These are phyloP conservation scores for Syndactyla subalaris DNA, from an alignment of 2,797 vertebrate species.

Conservation along the genomic window DNA sequence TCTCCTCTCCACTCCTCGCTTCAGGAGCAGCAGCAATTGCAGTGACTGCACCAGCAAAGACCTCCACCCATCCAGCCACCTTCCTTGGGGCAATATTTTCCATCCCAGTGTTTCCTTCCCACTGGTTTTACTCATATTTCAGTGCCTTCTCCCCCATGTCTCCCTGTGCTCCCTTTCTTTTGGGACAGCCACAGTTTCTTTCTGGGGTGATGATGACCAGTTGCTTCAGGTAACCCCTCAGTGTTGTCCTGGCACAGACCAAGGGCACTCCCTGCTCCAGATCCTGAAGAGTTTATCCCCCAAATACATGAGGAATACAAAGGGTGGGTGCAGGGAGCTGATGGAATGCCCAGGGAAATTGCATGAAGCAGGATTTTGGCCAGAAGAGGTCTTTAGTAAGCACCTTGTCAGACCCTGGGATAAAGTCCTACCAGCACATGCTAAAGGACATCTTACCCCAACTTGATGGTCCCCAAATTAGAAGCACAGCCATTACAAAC, in stretches of 20 bases:
- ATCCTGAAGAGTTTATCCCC: neutral
- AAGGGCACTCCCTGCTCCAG: neutral
- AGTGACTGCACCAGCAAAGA: neutral
- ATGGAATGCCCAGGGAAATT: neutral
- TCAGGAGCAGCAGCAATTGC: neutral
- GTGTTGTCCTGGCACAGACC: neutral
- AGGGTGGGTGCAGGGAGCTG: neutral
- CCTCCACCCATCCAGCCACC: neutral
- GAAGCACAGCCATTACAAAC: neutral
- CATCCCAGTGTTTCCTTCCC: neutral
- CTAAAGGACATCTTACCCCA: neutral
- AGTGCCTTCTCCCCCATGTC: rapidly evolving
- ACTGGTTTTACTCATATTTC: neutral
- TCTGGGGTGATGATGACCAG: rapidly evolving
- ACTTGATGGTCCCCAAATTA: neutral
- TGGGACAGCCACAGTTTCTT: neutral
- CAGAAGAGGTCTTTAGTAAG: neutral
- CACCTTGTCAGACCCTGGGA: rapidly evolving
- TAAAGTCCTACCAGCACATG: neutral
- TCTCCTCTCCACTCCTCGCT: neutral
- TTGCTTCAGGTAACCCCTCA: rapidly evolving
- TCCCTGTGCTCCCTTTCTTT: neutral
- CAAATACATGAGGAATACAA: neutral
- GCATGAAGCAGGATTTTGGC: neutral
- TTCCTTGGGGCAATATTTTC: neutral